Evolutionary conservation across 2,113 vertebrate genomes (phyloP).

Genomic region (Pachyramphus minor): DNA sequence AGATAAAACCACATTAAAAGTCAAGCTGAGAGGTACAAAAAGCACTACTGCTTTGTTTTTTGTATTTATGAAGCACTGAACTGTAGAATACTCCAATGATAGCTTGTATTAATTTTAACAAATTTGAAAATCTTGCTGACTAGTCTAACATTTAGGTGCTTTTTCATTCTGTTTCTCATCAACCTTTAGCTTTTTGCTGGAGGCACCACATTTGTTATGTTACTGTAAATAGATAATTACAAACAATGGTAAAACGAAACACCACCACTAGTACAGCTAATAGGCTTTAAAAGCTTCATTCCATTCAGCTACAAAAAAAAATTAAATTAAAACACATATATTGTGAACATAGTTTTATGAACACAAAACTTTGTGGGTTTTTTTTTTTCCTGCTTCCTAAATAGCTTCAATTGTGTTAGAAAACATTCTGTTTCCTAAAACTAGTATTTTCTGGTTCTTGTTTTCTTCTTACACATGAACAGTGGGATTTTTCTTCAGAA

Average conservation of each 20-base stretch:
- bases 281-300: not conserved
- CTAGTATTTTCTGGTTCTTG: not conserved
- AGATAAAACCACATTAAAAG: not conserved
- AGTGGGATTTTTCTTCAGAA: not conserved
- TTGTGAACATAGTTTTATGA: not conserved
- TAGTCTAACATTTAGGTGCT: not conserved
- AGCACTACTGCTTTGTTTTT: not conserved
- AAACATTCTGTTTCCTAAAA: not conserved
- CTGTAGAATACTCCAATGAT: not conserved
- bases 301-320: not conserved
- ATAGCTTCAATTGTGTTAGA: not conserved
- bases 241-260: not conserved
- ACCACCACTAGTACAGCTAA: not conserved
- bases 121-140: conserved; percentile 40
- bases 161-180: conserved; percentile 25
- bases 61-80: conserved; percentile 41
- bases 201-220: not conserved
- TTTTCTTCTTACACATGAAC: not conserved
- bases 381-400: not conserved
- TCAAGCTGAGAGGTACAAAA: not conserved
- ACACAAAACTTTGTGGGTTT: not conserved
- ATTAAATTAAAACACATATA: not conserved
- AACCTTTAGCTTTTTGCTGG: conserved; percentile 15
- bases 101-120: conserved; percentile 42
- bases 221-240: not conserved